Evolutionary conservation across 2,113 vertebrate species (phyloP), one percentile per base, ranked within the genome.

Genomic region (Galemys pyrenaicus): DNA sequence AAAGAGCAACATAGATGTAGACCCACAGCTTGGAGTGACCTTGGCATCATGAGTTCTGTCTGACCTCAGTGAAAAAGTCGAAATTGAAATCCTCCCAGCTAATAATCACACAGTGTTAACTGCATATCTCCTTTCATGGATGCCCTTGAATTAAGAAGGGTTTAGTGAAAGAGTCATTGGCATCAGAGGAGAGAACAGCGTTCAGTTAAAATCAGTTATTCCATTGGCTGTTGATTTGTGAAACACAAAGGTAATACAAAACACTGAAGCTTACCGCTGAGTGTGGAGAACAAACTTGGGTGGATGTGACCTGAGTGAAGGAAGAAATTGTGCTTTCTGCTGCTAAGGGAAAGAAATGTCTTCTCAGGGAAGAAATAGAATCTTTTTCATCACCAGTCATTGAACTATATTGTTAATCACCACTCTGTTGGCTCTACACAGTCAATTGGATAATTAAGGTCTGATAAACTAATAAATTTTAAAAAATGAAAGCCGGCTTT

Each of bases 381-480:
- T 2, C 7, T 26, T 83, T 87, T 35, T 79, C 51, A 49, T 79
- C 30, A 74, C 28, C 32, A 35, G 8, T 68, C 44, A 15, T 68
- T 82, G 71, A 86, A n/a, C n/a, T 75, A 49, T 32, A 35, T 15
- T 74, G n/a, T 62, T 68, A 80, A 51, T 83, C 77, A 37, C 13
- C 85, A 37, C n/a, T 41, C 17, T 19, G 28, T 32, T 75, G 46
- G 71, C 9, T 44, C 32, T 62, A 68, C 37, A 68, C 41, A 77
- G 65, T 51, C 83, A 56, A 64, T 9, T 90, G 12, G 28, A n/a
- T 75, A 74, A 73, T 35, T 44, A 68, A 89, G 58, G 11, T 20
- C 58, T 71, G 79, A 62, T 89, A 92, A 87, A 54, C 46, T 83
- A 77, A 77, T 67, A 37, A 87, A 87, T 77, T 28, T 19, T 51